Evolutionary conservation across 30 jellyfish, hydroid and myxozoan species (phyloP), one percentile per base, ranked within the genome.

Genomic region (Rhopilema esculentum): DNA sequence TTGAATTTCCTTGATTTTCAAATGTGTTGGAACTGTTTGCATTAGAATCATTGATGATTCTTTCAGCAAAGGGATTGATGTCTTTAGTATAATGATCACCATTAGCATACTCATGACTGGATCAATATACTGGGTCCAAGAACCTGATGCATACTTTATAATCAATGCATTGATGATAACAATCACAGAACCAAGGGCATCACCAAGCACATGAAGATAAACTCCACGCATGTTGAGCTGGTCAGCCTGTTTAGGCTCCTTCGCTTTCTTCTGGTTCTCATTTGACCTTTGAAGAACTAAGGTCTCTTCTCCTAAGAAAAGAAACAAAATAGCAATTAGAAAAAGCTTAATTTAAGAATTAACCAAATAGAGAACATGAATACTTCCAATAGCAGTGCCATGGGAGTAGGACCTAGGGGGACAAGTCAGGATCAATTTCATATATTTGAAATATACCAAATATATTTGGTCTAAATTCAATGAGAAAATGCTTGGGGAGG

Each of bases 1-100:
- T 77, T 89, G 97, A 61, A 94, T 94, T 75, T 94, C 99, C 68
- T 94, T 92, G 78, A 94, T 94, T 69, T 94, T 94, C 70, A 94
- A 76, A 75, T 94, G 99, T 25, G 99, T 94, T 26, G 99, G 99
- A 8, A 94, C 99, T 0, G 99, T 94, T 81, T 94, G 99, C 99
- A 94, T 94, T 4, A 94, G 89, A 27, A 94, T 94, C 99, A 94
- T 84, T 78, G 94, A 75, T 15, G 94, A 86, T 30, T 86, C 94
- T 71, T 89, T 89, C 30, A 94, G 83, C 63, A 94, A 67, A 16
- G 99, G 99, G 33, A 94, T 80, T 0, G 99, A 94, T 7, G 99
- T 94, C 89, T 94, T 94, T 74, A 94, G 74, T 19, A 94, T 94
- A 78, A 94, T 94, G 63, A 90, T 67, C 0, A 88, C 91, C 96